A percentile compares a stretch with the other conserved stretches of the same genome.
These are phyloP conservation scores for Pagrus major DNA, from an alignment of 2,113 vertebrate genomes.

Conservation along the genomic window DNA sequence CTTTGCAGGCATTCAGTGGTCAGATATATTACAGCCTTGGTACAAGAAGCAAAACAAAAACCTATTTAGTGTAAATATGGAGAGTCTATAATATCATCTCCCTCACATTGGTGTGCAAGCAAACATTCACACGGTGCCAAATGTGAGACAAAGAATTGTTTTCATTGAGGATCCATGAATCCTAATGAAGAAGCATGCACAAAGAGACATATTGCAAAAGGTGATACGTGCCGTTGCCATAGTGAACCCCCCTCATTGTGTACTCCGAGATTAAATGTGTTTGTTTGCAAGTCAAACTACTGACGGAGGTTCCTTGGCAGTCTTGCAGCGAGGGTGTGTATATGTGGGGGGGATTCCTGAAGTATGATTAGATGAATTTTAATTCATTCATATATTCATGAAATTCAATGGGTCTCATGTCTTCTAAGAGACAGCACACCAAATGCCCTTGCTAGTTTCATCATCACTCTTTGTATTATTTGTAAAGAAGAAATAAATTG, in stretches of 20 bases:
- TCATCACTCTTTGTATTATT: conserved; percentile 79
- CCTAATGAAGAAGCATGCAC: conserved; percentile 77
- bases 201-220: conserved; percentile 72
- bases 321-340: conserved; percentile 30
- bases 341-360: conserved; percentile 68
- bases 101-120: conserved; percentile 59
- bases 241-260: conserved; percentile 61
- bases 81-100: conserved; percentile 56
- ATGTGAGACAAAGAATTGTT: conserved; percentile 74
- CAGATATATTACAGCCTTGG: conserved; percentile 32
- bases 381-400: conserved; percentile 86
- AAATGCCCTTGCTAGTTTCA: conserved; percentile 79
- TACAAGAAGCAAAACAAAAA: conserved; percentile 40
- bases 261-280: conserved; percentile 72
- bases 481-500: conserved; percentile 81
- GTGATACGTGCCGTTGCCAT: conserved; percentile 77
- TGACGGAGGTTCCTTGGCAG: conserved; percentile 66
- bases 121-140: conserved; percentile 70
- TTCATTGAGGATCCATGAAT: conserved; percentile 79
- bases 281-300: conserved; percentile 75
- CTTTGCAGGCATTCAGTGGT: conserved; percentile 27
- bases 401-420: conserved; percentile 79
- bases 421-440: conserved; percentile 75
- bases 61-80: conserved; percentile 54
- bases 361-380: conserved; percentile 84